Conservation (phyloP, 1,140 invertebrate species). For the Oryzaephilus surinamensis region DNA sequence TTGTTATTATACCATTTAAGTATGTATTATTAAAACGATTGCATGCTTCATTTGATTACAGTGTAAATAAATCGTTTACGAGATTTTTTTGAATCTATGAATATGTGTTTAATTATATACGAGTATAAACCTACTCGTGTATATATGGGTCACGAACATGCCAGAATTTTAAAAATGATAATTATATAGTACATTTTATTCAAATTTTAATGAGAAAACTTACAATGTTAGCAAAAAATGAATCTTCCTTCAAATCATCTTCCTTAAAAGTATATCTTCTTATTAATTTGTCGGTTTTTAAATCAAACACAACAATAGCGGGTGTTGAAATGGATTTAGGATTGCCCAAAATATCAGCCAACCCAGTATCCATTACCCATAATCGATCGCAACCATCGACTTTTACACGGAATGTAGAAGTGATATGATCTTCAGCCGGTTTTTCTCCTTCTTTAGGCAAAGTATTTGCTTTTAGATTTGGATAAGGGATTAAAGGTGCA, state of each 20-base stretch:
- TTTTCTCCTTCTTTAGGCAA: constrained; percentile 35
- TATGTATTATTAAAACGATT: too few species aligned
- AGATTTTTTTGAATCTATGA: too few species aligned
- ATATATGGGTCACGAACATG: too few species aligned
- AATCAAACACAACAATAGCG: constrained; percentile 57
- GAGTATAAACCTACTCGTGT: too few species aligned
- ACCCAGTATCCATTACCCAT: constrained; percentile 66
- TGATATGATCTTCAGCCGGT: constrained; percentile 33
- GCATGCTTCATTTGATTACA: too few species aligned
- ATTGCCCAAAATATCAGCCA: constrained; percentile 57
- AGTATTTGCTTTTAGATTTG: constrained; percentile 52
- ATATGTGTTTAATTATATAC: too few species aligned
- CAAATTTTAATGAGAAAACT: too few species aligned
- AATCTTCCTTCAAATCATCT: constrained; percentile 52
- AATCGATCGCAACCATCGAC: constrained; percentile 61
- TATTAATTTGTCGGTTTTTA: constrained; percentile 58
- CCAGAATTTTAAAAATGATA: neutral
- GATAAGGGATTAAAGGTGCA: constrained; percentile 56
- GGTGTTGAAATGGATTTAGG: constrained; percentile 50
- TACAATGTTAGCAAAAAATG: constrained; percentile 58
- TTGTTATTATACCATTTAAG: too few species aligned
- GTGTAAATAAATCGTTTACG: too few species aligned
- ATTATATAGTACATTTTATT: neutral
- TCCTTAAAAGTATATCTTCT: constrained; percentile 53
- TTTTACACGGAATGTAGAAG: constrained; percentile 45